Evolutionary conservation across 2,888 invertebrate genomes (phyloP), one percentile per base, ranked within the genome.

Genomic region (Lysandra coridon): DNA sequence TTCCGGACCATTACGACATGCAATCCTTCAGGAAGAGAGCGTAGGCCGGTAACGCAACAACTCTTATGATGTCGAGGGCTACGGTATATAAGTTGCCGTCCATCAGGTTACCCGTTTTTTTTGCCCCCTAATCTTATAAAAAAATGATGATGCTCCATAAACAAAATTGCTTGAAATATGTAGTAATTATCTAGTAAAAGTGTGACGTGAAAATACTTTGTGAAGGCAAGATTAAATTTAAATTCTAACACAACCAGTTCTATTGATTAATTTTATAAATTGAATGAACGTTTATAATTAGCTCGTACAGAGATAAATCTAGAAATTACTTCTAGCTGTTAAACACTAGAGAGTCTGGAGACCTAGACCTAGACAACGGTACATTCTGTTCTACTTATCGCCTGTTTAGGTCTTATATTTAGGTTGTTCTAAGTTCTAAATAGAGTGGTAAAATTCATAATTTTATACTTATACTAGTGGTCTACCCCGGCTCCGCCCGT

Each of bases 261-360:
- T 17, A 69, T 6, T 69, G 33, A 69, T 69, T 69, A 14, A 69
- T 69, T 69, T 37, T 33, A 69, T 69, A 69, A 69, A 69, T 69
- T 69, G 69, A 69, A 69, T 69, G 69, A 33, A 69, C 33, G 69
- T 33, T 37, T 69, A 69, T 69, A 69, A 69, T 69, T 69, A 69
- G 33, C 33, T 69, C 33, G 33, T 37, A 69, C 33, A 69, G 33
- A 69, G 69, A 69, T 69, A 69, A 69, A 69, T 69, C 33, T 69
- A 37, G 33, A 33, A 69, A 69, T 69, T 69, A 69, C 5, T 69
- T 69, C 33, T 33, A 33, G 69, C 33, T 37, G 69, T 69, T 69
- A 14, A 69, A 69, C 69, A 69, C 33, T 69, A 69, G 64, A 69
- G 10, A 49, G 7, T 7, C 44, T 44, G 1, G 49, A 69, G 17